Conservation (phyloP, 2,113 vertebrate species). For the Procavia capensis region DNA sequence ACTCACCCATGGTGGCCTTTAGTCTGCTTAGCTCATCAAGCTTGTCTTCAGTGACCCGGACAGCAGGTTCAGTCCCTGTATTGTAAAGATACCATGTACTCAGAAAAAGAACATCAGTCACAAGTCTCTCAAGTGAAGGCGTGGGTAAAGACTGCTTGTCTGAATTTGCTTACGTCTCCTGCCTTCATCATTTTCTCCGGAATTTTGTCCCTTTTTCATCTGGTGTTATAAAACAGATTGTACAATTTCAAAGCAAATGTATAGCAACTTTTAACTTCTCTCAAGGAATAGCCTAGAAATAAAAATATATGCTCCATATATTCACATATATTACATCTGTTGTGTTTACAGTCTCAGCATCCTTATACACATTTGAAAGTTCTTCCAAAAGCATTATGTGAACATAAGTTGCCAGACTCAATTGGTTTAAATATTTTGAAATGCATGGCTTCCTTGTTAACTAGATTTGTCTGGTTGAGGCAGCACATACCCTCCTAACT, state of each 20-base stretch:
- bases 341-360: background rate
- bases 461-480: background rate
- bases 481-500: background rate
- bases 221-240: background rate
- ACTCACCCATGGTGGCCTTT: background rate
- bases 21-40: background rate
- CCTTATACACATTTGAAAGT: background rate
- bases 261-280: background rate
- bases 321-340: background rate
- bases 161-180: background rate
- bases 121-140: background rate
- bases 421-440: constrained; percentile 8
- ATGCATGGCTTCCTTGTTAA: background rate
- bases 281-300: constrained; percentile 23
- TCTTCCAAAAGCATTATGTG: background rate
- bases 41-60: background rate
- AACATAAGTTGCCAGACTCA: background rate
- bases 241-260: constrained; percentile 20
- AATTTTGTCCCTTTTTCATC: background rate
- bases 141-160: background rate
- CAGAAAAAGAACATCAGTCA: background rate
- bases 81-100: background rate
- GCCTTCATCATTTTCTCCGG: background rate
- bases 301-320: background rate
- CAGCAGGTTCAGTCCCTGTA: background rate